A percentile compares a stretch with the other conserved stretches of the same genome.
Conservation (phyloP, 2,888 invertebrate genomes). For the Proisotoma minuta region DNA sequence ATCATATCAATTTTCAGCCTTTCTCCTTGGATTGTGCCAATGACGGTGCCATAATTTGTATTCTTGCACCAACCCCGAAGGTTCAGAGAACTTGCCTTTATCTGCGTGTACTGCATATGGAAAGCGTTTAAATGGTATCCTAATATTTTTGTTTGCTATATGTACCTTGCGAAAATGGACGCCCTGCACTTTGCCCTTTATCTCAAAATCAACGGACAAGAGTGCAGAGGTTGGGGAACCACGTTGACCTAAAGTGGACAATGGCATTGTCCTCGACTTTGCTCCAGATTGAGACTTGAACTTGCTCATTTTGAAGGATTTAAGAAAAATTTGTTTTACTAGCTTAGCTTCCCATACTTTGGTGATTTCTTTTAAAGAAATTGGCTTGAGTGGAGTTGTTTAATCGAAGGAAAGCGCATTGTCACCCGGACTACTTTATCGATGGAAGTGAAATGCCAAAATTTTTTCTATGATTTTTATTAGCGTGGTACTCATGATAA, state of each 20-base stretch:
- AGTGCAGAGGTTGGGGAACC: not conserved
- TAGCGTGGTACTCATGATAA: too few relatives aligned
- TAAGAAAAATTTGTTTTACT: too few relatives aligned
- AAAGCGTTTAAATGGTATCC: not conserved
- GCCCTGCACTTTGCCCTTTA: slow-evolving; percentile 39
- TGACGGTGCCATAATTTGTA: slow-evolving; percentile 62
- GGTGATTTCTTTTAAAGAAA: too few relatives aligned
- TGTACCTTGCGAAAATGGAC: slow-evolving; percentile 45
- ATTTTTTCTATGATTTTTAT: too few relatives aligned
- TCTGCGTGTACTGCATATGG: slow-evolving; percentile 60
- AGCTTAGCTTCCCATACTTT: too few relatives aligned
- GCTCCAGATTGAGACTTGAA: too few relatives aligned
- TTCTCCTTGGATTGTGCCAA: slow-evolving; percentile 44
- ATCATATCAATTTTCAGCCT: slow-evolving; percentile 27
- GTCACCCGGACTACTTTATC: too few relatives aligned
- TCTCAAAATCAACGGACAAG: slow-evolving; percentile 27
- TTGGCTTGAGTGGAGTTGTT: too few relatives aligned
- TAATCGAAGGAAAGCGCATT: too few relatives aligned
- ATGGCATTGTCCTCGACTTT: too few relatives aligned
- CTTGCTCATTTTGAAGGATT: too few relatives aligned
- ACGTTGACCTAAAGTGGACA: not conserved
- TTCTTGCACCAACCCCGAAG: slow-evolving; percentile 71
- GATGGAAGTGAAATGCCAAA: too few relatives aligned
- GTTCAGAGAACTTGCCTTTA: slow-evolving; percentile 61
- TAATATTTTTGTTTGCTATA: not conserved